Evolutionary conservation across 2,113 vertebrate species (phyloP).

Genomic region (Octodon degus): DNA sequence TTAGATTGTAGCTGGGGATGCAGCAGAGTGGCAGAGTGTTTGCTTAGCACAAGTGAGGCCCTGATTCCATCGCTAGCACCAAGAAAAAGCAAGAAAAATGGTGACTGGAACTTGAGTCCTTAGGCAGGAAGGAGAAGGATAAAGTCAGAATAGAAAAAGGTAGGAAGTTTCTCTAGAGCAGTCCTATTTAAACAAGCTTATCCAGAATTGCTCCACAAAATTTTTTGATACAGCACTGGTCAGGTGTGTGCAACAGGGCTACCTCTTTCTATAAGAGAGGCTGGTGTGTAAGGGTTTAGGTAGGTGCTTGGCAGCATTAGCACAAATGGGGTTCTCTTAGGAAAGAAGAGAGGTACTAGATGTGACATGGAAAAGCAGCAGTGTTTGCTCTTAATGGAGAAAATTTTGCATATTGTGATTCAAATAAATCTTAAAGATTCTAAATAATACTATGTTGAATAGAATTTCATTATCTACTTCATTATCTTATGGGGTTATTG

Average conservation of each 20-base stretch:
- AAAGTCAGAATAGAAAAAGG: background rate
- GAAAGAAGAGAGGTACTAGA: background rate
- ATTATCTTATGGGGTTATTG: background rate
- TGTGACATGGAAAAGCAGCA: background rate
- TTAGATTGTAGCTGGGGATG: background rate
- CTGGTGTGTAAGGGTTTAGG: background rate
- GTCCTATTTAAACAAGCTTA: background rate
- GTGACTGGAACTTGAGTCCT: background rate
- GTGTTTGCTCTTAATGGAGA: background rate
- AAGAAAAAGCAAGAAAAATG: background rate
- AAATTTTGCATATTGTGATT: background rate
- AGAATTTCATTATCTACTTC: slow-evolving; percentile 15
- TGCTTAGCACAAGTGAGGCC: background rate
- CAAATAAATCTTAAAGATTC: slow-evolving; percentile 14
- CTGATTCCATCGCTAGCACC: background rate
- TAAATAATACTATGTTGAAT: background rate
- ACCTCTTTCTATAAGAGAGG: background rate
- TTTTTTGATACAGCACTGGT: background rate
- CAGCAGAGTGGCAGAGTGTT: background rate
- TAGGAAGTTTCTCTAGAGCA: background rate
- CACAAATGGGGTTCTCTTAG: background rate
- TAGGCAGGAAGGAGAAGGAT: background rate
- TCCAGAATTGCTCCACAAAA: background rate
- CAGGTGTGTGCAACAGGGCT: background rate
- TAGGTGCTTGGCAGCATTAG: background rate